phyloP scores from a whole-genome alignment of 2,797 vertebrate species.

The Onychomys leucogaster region DNA sequence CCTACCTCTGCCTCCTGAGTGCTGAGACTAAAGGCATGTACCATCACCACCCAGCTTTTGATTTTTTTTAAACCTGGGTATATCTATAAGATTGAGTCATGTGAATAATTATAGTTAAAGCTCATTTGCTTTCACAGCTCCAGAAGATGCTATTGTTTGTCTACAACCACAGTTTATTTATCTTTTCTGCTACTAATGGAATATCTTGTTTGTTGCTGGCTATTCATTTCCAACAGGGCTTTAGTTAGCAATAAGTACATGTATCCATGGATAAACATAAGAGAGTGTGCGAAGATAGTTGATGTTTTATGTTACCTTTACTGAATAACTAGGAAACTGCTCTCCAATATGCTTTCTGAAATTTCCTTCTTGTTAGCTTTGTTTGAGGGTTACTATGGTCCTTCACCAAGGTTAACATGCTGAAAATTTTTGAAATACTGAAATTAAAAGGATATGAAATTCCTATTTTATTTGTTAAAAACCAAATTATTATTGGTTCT shows the following conservation, averaged over 20 bases:
- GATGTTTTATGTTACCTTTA: not conserved
- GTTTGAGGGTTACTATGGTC: not conserved
- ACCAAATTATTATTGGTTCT: not conserved
- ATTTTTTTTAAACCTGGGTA: not conserved
- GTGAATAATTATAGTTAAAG: not conserved
- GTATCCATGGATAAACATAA: not conserved
- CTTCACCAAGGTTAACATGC: not conserved
- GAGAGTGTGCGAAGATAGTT: not conserved
- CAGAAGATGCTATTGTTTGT: not conserved
- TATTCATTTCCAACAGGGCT: not conserved
- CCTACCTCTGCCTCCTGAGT: not conserved
- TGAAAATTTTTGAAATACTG: constrained; percentile 12
- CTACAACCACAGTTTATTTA: not conserved
- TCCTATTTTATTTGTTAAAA: not conserved
- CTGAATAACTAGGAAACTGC: not conserved
- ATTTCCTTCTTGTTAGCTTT: not conserved
- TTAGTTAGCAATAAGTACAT: not conserved
- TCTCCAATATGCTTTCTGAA: not conserved
- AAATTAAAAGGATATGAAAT: not conserved
- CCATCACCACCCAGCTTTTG: not conserved
- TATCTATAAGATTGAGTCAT: constrained; percentile 9
- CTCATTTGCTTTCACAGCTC: constrained; percentile 28
- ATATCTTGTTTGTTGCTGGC: not conserved
- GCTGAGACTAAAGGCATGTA: not conserved
- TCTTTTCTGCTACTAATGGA: not conserved